A percentile compares a stretch with the other conserved stretches of the same genome.
Evolutionary conservation across 2,797 vertebrate genomes (phyloP).

Genomic region (Neopelma chrysocephalum): DNA sequence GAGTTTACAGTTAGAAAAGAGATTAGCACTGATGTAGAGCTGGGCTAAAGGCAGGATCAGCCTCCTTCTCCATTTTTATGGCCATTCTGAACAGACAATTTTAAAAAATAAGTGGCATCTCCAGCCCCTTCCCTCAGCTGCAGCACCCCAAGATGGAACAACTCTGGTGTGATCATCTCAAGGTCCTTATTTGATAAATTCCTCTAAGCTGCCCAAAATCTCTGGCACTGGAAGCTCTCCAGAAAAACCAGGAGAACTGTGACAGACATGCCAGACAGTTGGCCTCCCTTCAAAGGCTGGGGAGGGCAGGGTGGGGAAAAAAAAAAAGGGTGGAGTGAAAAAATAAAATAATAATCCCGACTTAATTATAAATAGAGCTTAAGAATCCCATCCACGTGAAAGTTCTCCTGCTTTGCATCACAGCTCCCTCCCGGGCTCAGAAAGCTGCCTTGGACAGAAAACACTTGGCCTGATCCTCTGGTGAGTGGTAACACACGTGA

Average conservation of each 20-base stretch:
- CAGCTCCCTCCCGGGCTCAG: neutral
- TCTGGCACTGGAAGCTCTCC: neutral
- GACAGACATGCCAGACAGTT: neutral
- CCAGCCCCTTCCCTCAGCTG: neutral
- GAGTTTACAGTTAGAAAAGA: neutral
- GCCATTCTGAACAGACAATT: neutral
- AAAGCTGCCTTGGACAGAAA: slow-evolving; percentile 12
- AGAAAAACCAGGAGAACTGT: neutral
- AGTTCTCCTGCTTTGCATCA: neutral
- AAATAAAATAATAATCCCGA: slow-evolving; percentile 22
- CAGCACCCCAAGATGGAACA: neutral
- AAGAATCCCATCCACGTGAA: slow-evolving; percentile 36
- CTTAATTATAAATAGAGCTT: slow-evolving; percentile 7
- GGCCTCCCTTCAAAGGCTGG: slow-evolving; percentile 32
- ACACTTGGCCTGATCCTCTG: neutral
- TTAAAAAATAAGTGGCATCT: accelerated
- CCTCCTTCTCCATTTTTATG: accelerated
- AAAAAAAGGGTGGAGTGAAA: neutral
- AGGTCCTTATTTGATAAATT: accelerated
- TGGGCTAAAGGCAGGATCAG: neutral
- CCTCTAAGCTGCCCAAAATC: neutral
- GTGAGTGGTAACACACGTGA: neutral
- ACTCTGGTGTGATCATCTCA: neutral
- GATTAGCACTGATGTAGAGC: neutral
- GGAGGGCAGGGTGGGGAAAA: neutral